phyloP scores from a whole-genome alignment of 2,888 invertebrate genomes.

The Drosophila hamatofila region DNA sequence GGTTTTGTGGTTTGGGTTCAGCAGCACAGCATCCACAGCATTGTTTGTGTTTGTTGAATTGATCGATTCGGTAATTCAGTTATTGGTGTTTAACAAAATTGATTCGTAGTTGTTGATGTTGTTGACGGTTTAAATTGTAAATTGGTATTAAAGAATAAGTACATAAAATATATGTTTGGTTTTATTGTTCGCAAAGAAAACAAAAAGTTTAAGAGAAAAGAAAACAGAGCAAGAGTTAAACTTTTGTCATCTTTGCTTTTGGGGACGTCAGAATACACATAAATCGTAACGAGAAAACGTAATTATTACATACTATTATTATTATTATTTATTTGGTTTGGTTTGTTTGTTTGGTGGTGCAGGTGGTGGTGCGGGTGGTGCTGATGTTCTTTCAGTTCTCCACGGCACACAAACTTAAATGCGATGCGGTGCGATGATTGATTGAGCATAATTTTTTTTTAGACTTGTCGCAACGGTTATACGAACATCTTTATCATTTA shows the following conservation, averaged over 20 bases:
- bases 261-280: conserved; percentile 24
- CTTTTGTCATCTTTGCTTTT: conserved; percentile 16
- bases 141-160: conserved; percentile 66
- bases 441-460: conserved; percentile 20
- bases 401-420: conserved; percentile 12
- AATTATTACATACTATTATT: conserved; percentile 1
- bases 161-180: conserved; percentile 23
- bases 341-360: conserved; percentile 9
- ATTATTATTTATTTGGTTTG: conserved; percentile 13
- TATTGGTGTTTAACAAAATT: conserved; percentile 24
- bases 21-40: conserved; percentile 28
- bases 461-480: conserved; percentile 40
- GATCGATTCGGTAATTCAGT: conserved; percentile 16
- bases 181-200: conserved; percentile 5
- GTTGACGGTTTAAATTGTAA: conserved; percentile 56
- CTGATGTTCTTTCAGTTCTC: conserved; percentile 13
- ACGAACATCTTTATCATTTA: conserved; percentile 42
- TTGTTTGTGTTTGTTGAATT: conserved; percentile 20
- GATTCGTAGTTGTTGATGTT: background rate
- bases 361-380: conserved; percentile 8
- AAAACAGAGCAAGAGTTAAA: conserved; percentile 6
- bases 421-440: conserved; percentile 38
- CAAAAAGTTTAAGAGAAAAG: conserved; percentile 1
- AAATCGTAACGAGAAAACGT: conserved; percentile 30
- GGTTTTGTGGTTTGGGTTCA: background rate